A percentile compares a stretch with the other conserved stretches of the same genome.
Conservation (phyloP, 2,888 invertebrate genomes). For the Drosophila atripex region DNA sequence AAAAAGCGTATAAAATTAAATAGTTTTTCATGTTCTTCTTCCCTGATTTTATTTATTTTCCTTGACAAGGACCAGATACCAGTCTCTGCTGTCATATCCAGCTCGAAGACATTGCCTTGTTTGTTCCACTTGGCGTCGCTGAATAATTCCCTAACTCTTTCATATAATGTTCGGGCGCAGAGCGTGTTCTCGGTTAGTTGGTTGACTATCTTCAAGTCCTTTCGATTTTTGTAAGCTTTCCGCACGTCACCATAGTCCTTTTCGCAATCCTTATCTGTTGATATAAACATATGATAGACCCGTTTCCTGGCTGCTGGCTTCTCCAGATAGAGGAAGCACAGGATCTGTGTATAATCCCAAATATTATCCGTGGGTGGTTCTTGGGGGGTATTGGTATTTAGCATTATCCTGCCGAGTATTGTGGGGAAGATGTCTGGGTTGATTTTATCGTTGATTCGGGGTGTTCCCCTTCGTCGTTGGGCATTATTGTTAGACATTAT, state of each 20-base stretch:
- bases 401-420: constrained; percentile 4
- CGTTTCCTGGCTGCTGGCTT: constrained; percentile 4
- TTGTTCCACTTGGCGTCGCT: constrained; percentile 16
- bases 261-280: not conserved
- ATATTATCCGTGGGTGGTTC: not conserved
- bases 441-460: not conserved
- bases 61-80: not conserved
- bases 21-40: constrained; percentile 3
- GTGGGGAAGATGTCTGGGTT: not conserved
- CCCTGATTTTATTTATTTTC: not conserved
- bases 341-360: not conserved
- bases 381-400: not conserved
- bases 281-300: constrained; percentile 16
- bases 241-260: not conserved
- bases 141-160: constrained; percentile 5
- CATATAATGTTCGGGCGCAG: constrained; percentile 4
- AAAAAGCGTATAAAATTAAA: constrained; percentile 12
- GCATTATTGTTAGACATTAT: not conserved
- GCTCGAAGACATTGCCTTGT: constrained; percentile 8
- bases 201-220: constrained; percentile 1
- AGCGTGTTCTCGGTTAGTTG: constrained; percentile 8
- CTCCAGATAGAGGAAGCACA: constrained; percentile 11
- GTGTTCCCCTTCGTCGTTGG: not conserved
- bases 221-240: constrained; percentile 8
- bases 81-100: constrained; percentile 3